Percentiles rank a stretch among this genome's conserved stretches.
Evolutionary conservation across 2,113 vertebrate species (phyloP).

Genomic region (Oreochromis niloticus): DNA sequence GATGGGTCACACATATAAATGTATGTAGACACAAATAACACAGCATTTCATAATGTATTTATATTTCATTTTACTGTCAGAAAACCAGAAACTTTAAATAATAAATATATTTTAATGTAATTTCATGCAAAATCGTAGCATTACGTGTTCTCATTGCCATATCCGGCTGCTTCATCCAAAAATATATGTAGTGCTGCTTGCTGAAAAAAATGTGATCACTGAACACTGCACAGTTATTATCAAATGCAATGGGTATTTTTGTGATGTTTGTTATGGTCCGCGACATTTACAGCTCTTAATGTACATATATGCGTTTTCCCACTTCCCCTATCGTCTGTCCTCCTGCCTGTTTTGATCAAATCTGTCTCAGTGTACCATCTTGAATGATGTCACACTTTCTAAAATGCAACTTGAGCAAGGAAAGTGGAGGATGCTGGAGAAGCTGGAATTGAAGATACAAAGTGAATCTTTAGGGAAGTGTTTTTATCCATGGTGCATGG

Average conservation of each 20-base stretch:
- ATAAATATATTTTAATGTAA: not conserved
- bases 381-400: not conserved
- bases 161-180: not conserved
- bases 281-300: not conserved
- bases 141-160: not conserved
- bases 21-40: not conserved
- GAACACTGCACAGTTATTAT: not conserved
- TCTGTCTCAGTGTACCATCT: not conserved
- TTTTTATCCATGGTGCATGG: not conserved
- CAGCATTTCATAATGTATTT: not conserved
- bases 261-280: not conserved
- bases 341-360: not conserved
- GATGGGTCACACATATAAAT: not conserved
- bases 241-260: not conserved
- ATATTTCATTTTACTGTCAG: not conserved
- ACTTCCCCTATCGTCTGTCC: not conserved
- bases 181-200: not conserved
- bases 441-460: not conserved
- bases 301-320: not conserved
- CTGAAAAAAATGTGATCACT: not conserved
- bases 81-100: not conserved
- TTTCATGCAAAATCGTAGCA: not conserved
- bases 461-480: not conserved
- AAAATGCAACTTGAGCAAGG: not conserved
- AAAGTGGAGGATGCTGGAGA: not conserved